Base-by-base conservation (phyloP, 1,140 invertebrate genomes). In the Rhyacophila brunnea region DNA sequence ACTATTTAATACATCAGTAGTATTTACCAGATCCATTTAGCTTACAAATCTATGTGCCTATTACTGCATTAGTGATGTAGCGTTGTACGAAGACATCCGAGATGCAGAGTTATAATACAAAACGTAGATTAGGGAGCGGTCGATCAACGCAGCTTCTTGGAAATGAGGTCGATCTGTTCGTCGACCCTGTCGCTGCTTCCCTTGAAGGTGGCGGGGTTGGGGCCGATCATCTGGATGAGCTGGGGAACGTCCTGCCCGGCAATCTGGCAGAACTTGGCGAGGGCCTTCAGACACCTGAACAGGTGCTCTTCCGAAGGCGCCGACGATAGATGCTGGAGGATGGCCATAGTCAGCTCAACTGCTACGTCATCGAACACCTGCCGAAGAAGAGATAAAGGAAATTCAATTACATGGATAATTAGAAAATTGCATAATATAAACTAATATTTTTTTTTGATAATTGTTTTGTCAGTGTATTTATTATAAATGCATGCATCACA, bases 361-460 rank as follows among this genome's bases (percentile, higher is more conserved):
- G 93, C 92, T 11, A 95, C 88, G 70, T 96, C 93, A 72, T 96
- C 93, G 74, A 95, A 96, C 13, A 95, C 90, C 92, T 95, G 70
- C 13, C 71, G 17, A 19, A 35, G 47, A 15, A 45, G 43, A 45
- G 5, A 45, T 19, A 20, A n/a, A n/a, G n/a, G n/a, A n/a, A n/a
- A n/a, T n/a, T n/a, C n/a, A n/a, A n/a, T n/a, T n/a, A n/a, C n/a
- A n/a, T n/a, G n/a, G n/a, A n/a, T n/a, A n/a, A n/a, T n/a, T n/a
- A n/a, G n/a, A n/a, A n/a, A n/a, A n/a, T n/a, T n/a, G n/a, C n/a
- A n/a, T n/a, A n/a, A n/a, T n/a, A n/a, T n/a, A n/a, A n/a, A n/a
- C n/a, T n/a, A n/a, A n/a, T n/a, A n/a, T n/a, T n/a, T n/a, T n/a
- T n/a, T n/a, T n/a, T n/a, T n/a, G n/a, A n/a, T n/a, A n/a, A n/a